Base-by-base conservation (phyloP, 1,140 invertebrate species). In the Teleopsis dalmanni region DNA sequence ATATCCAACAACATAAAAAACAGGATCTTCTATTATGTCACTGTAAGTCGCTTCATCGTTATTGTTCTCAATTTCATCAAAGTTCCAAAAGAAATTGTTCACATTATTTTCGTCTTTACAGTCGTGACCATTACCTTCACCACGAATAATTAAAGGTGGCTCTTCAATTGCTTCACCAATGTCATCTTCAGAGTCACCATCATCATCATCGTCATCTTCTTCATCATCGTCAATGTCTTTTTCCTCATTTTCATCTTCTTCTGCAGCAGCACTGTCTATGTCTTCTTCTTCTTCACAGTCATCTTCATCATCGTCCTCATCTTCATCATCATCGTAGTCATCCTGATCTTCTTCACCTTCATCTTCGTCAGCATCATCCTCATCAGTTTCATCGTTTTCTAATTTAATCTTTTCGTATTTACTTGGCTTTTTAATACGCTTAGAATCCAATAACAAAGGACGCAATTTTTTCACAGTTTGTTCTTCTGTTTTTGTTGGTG, bases 11-110 rank as follows among this genome's bases (percentile, higher is more conserved):
- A 89, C 73, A 56, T 82, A 69, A 75, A 87, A 78, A 1, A 87
- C 58, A 21, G 82, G 81, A 60, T 88, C 86, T 67, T 85, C 83
- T 46, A 88, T 84, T 18, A 74, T 75, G 57, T 83, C 81, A 37
- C 82, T 72, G 19, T 83, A 73, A 29, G 77, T 75, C 2, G 74
- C 69, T 31, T 70, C 67, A 23, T 58, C 53, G 36, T 55, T 50
- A 3, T 55, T 52, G 10, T 51, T 42, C 9, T 43, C 48, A 21
- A 42, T 50, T 53, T 41, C 21, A 18, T 56, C 48, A 8, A 36
- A 41, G 42, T 60, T 37, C 3, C 18, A 1, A 22, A 41, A 16
- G 45, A 47, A 41, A 46, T 53, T 38, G 48, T 50, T 42, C 26
- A 44, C 45, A 50, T n/a, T 29, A 14, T 48, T 27, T 38, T 44